A percentile compares a stretch with the other conserved stretches of the same genome.
Conservation (phyloP, 2,113 vertebrate species). For the Cervus canadensis region DNA sequence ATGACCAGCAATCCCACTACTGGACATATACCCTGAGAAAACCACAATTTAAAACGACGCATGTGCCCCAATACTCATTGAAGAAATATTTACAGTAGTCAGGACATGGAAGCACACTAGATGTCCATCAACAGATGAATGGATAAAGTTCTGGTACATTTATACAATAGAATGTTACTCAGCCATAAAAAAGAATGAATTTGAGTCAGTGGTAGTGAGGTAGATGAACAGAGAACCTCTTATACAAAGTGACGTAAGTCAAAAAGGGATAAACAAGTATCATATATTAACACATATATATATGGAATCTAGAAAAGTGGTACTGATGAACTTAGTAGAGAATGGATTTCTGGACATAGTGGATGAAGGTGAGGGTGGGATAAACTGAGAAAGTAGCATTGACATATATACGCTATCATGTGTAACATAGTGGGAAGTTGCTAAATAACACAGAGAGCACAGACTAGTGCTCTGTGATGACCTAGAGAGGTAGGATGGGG, state of each 20-base stretch:
- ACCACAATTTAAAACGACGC: background rate
- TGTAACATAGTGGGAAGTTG: no score
- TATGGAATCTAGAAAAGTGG: no score
- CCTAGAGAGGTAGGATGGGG: no score
- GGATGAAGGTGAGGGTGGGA: no score
- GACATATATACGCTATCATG: no score
- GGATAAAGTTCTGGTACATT: background rate
- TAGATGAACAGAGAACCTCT: background rate
- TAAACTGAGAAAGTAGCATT: no score
- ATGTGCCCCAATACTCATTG: background rate
- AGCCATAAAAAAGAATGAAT: background rate
- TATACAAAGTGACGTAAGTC: background rate
- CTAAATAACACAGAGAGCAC: no score
- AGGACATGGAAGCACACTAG: background rate
- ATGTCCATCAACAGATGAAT: background rate
- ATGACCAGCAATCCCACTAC: background rate
- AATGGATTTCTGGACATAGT: no score
- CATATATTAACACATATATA: no score
- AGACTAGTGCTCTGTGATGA: no score
- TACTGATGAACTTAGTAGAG: no score
- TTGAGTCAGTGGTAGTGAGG: background rate
- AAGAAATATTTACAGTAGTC: background rate
- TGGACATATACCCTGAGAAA: background rate
- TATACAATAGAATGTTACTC: background rate
- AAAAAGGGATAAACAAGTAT: background rate